Evolutionary conservation across 1,140 invertebrate genomes (phyloP).

Genomic region (Copidosoma floridanum): DNA sequence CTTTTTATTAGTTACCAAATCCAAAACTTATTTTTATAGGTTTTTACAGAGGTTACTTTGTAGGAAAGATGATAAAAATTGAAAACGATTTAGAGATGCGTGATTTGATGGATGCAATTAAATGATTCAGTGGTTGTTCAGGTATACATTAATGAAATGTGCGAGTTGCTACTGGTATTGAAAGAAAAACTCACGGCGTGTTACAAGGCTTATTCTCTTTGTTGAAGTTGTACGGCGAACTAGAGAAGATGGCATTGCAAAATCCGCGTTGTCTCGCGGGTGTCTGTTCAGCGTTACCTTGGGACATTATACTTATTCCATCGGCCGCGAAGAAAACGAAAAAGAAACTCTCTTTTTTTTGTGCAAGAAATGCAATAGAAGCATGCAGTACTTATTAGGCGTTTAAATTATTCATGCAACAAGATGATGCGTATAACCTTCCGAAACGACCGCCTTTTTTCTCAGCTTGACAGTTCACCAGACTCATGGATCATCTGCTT

Average conservation of each 20-base stretch:
- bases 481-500: conserved; percentile 11
- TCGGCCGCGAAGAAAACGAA: not conserved
- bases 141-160: no score
- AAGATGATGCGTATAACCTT: conserved; percentile 22
- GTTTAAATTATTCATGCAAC: conserved; percentile 1
- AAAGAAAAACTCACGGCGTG: conserved; percentile 35
- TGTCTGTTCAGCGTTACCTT: conserved; percentile 13
- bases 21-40: no score
- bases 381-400: not conserved
- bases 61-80: no score
- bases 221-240: conserved; percentile 35
- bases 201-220: conserved; percentile 38
- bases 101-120: no score
- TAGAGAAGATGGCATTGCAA: conserved; percentile 46
- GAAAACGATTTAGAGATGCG: no score
- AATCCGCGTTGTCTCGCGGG: conserved; percentile 33
- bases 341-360: not conserved
- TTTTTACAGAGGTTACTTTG: no score
- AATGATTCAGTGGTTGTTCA: no score
- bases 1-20: no score
- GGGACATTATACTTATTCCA: conserved; percentile 20
- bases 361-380: not conserved
- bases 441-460: conserved; percentile 1
- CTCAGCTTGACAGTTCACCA: conserved; percentile 9
- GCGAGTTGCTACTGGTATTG: no score